A percentile compares a stretch with the other conserved stretches of the same genome.
phyloP scores from a whole-genome alignment of 2,888 invertebrate genomes.

The Romanomermis culicivorax region DNA sequence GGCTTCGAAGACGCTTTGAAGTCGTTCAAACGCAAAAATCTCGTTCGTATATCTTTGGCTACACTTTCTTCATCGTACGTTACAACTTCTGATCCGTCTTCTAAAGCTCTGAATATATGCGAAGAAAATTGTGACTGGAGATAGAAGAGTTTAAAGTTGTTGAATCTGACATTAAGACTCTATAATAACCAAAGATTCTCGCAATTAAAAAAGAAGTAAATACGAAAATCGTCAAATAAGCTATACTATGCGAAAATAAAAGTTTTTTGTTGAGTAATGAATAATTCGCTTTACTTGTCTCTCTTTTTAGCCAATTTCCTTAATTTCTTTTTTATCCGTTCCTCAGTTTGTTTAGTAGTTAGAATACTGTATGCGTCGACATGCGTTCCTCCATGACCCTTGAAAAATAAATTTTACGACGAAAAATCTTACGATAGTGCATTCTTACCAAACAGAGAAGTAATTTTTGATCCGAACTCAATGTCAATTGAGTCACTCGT shows the following conservation, averaged over 20 bases:
- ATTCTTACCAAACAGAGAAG: constrained; percentile 52
- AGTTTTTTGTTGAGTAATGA: neutral
- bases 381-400: too few relatives aligned
- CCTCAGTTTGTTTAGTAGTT: constrained; percentile 48
- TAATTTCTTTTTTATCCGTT: constrained; percentile 56
- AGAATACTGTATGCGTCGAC: constrained; percentile 65
- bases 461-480: constrained; percentile 49
- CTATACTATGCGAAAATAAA: too few relatives aligned
- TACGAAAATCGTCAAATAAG: too few relatives aligned
- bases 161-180: too few relatives aligned
- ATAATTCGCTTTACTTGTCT: neutral
- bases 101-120: neutral
- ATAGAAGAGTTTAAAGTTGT: too few relatives aligned
- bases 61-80: constrained; percentile 13
- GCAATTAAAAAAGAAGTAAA: too few relatives aligned
- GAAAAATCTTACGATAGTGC: too few relatives aligned
- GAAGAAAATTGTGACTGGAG: neutral
- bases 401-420: too few relatives aligned
- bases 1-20: constrained; percentile 34
- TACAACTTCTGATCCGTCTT: neutral
- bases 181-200: too few relatives aligned
- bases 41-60: constrained; percentile 20
- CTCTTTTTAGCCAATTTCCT: constrained; percentile 27
- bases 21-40: constrained; percentile 39
- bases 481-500: constrained; percentile 49